Evolutionary conservation across 2,888 invertebrate genomes (phyloP).

Genomic region (Xanthorhoe spadicearia): DNA sequence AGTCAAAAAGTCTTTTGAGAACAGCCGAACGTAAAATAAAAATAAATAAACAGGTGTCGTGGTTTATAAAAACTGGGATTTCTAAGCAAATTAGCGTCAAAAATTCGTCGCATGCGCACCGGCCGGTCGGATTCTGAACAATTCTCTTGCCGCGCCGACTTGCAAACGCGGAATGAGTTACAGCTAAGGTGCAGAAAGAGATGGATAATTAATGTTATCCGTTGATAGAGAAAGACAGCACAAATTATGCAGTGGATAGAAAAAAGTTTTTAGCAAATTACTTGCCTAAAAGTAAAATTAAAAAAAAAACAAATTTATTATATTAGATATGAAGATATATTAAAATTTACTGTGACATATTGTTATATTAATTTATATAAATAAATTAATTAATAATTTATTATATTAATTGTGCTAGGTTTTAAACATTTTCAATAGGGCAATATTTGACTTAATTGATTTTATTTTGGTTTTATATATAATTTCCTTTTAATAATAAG

Average conservation of each 20-base stretch:
- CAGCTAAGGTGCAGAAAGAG: slow-evolving; percentile 11
- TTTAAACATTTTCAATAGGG: too few relatives aligned
- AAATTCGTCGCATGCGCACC: slow-evolving; percentile 42
- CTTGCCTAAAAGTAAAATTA: too few relatives aligned
- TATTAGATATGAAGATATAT: too few relatives aligned
- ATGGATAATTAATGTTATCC: background rate
- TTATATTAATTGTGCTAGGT: too few relatives aligned
- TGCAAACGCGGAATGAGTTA: slow-evolving; percentile 43
- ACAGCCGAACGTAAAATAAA: slow-evolving; percentile 24
- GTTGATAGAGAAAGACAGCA: background rate
- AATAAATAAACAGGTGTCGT: slow-evolving; percentile 35
- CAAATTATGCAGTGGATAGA: background rate
- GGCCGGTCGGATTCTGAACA: slow-evolving; percentile 22
- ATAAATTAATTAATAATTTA: too few relatives aligned
- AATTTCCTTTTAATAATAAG: too few relatives aligned
- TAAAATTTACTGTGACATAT: too few relatives aligned
- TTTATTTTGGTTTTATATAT: too few relatives aligned
- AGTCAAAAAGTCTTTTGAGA: slow-evolving; percentile 25
- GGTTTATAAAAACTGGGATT: slow-evolving; percentile 37
- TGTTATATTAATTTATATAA: too few relatives aligned
- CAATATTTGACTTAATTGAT: too few relatives aligned
- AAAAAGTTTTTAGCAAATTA: background rate
- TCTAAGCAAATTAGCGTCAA: slow-evolving; percentile 50
- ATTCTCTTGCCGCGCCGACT: background rate
- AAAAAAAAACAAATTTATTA: too few relatives aligned